phyloP scores from a whole-genome alignment of 2,888 invertebrate genomes.

The Apomyelois bistriatella region DNA sequence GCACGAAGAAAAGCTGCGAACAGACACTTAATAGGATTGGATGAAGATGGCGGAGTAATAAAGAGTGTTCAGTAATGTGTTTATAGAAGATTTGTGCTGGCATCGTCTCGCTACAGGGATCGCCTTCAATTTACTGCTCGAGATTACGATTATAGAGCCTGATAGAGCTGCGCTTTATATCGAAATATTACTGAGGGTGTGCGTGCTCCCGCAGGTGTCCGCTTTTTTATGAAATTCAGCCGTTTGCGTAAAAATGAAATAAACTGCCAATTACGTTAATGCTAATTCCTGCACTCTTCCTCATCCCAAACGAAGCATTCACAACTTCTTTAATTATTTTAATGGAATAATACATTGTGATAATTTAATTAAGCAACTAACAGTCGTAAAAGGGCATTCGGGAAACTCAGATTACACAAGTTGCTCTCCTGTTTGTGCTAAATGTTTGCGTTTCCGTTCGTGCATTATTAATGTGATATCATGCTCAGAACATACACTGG shows the following conservation, averaged over 20 bases:
- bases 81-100: slow-evolving; percentile 62
- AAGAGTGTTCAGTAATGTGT: slow-evolving; percentile 77
- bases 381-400: slow-evolving; percentile 41
- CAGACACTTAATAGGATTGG: slow-evolving; percentile 76
- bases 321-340: slow-evolving; percentile 50
- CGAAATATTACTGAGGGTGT: slow-evolving; percentile 24
- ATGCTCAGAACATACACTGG: slow-evolving; percentile 12
- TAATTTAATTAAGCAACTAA: slow-evolving; percentile 52
- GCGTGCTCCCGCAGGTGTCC: slow-evolving; percentile 15
- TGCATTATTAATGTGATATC: slow-evolving; percentile 18
- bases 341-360: slow-evolving; percentile 54
- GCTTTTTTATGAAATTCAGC: slow-evolving; percentile 8
- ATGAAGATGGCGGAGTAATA: slow-evolving; percentile 75
- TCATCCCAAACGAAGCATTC: slow-evolving; percentile 30
- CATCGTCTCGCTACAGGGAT: slow-evolving; percentile 52
- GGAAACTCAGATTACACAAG: slow-evolving; percentile 28
- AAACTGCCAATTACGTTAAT: slow-evolving; percentile 26
- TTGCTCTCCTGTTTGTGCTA: slow-evolving; percentile 21
- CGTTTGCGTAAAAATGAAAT: slow-evolving; percentile 22
- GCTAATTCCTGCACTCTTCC: slow-evolving; percentile 23
- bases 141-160: slow-evolving; percentile 53
- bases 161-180: slow-evolving; percentile 38
- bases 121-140: slow-evolving; percentile 59
- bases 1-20: slow-evolving; percentile 55
- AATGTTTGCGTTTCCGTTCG: slow-evolving; percentile 26